These are phyloP conservation scores for Rhynchomys soricoides DNA, from an alignment of 2,113 vertebrate species.

Conservation along the genomic window DNA sequence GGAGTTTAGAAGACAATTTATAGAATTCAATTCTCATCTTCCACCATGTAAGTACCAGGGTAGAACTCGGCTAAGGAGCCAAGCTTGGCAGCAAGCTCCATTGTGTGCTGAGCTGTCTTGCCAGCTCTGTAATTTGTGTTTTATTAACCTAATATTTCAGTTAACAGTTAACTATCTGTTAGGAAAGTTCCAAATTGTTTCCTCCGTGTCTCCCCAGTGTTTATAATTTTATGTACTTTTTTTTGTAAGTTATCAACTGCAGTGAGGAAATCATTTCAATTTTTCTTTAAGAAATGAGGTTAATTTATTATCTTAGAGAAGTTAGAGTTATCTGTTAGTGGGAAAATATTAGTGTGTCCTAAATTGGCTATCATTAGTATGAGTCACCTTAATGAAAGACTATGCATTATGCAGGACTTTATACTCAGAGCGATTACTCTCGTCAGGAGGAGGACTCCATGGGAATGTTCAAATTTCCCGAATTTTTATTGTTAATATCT, in stretches of 20 bases:
- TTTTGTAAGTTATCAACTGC: background rate
- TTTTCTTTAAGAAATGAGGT: background rate
- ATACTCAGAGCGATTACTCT: background rate
- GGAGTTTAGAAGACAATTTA: background rate
- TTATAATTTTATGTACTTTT: background rate
- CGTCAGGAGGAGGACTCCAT: background rate
- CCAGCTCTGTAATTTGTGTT: background rate
- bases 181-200: background rate
- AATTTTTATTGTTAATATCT: background rate
- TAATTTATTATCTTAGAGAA: background rate
- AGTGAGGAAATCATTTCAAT: background rate
- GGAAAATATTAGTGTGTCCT: background rate
- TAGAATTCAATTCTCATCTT: background rate
- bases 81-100: background rate
- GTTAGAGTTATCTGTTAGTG: background rate
- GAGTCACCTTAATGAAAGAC: background rate
- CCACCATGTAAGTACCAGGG: background rate
- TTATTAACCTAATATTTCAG: background rate
- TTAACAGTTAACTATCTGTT: background rate
- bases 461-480: background rate
- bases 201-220: background rate
- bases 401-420: background rate
- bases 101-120: background rate
- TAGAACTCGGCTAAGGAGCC: background rate
- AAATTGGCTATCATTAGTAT: background rate